phyloP scores from a whole-genome alignment of 2,113 vertebrate species.

The Climacteris rufus region DNA sequence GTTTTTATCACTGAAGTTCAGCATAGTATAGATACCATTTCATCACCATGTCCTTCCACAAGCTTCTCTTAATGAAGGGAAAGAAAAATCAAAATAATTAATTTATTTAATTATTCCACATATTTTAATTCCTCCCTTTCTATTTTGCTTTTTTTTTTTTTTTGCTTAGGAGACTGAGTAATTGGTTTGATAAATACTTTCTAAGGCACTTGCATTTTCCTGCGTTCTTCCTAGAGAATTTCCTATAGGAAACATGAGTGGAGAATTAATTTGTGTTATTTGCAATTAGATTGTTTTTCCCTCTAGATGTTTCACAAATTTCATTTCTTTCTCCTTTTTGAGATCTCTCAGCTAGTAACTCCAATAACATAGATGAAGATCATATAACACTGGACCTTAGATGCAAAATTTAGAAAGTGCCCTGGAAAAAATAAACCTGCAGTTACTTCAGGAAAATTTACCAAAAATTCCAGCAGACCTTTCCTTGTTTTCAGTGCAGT shows the following conservation, averaged over 20 bases:
- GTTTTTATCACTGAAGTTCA: not conserved
- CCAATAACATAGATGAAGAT: not conserved
- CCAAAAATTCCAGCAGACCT: not conserved
- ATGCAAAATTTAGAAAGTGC: not conserved
- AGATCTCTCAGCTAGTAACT: not conserved
- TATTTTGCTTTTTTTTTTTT: not conserved
- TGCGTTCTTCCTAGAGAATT: not conserved
- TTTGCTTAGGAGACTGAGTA: not conserved
- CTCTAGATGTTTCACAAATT: not conserved
- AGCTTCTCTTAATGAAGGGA: not conserved
- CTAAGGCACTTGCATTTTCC: not conserved
- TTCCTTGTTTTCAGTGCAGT: not conserved
- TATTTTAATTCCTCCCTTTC: not conserved
- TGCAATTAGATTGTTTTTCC: not conserved
- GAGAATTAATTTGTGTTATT: not conserved
- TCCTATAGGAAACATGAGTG: not conserved
- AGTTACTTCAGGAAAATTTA: not conserved
- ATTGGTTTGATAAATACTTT: not conserved
- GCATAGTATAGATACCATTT: not conserved
- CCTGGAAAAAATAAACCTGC: not conserved
- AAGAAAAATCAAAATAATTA: not conserved
- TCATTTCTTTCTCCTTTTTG: not conserved
- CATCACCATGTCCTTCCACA: not conserved
- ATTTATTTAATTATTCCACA: not conserved
- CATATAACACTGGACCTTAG: not conserved